Percentiles rank a stretch among this genome's conserved stretches.
phyloP scores from a whole-genome alignment of 2,113 vertebrate species.

The Nothobranchius furzeri region DNA sequence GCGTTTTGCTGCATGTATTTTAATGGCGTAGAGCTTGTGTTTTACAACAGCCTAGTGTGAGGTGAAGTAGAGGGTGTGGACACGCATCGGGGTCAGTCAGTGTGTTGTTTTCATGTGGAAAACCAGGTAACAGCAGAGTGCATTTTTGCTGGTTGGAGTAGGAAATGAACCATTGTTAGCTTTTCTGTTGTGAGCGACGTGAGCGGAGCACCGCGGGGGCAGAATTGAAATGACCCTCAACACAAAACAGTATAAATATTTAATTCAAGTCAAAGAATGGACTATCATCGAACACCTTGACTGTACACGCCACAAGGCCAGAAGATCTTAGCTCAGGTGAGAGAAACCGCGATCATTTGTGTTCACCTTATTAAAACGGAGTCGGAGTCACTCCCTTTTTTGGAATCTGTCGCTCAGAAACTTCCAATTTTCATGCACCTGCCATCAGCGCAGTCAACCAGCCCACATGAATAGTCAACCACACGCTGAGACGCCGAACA shows the following conservation, averaged over 20 bases:
- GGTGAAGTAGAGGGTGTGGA: slow-evolving; percentile 28
- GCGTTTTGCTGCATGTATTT: slow-evolving; percentile 22
- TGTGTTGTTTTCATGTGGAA: slow-evolving; percentile 43
- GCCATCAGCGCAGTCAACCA: slow-evolving; percentile 61
- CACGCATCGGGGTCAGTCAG: slow-evolving; percentile 32
- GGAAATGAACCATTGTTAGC: slow-evolving; percentile 61
- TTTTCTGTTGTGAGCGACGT: slow-evolving; percentile 46
- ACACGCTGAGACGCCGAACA: slow-evolving; percentile 49
- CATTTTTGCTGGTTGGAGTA: slow-evolving; percentile 33
- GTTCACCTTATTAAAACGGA: slow-evolving; percentile 51
- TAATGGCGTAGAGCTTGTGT: not conserved
- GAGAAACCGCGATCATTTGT: slow-evolving; percentile 38
- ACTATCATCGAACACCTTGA: slow-evolving; percentile 47
- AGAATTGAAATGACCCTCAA: slow-evolving; percentile 65
- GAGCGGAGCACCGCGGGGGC: slow-evolving; percentile 45
- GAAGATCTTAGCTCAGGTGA: slow-evolving; percentile 56
- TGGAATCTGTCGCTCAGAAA: slow-evolving; percentile 71
- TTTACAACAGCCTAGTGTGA: not conserved
- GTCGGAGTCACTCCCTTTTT: slow-evolving; percentile 34
- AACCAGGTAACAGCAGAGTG: slow-evolving; percentile 42
- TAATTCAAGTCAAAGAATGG: slow-evolving; percentile 60
- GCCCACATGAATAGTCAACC: slow-evolving; percentile 72
- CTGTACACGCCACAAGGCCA: slow-evolving; percentile 29
- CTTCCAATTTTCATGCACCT: slow-evolving; percentile 63
- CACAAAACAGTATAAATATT: slow-evolving; percentile 73